Percentiles rank a stretch among this genome's conserved stretches.
These are phyloP conservation scores for Drosophila meridionalis DNA, from an alignment of 2,888 invertebrate species.

Conservation along the genomic window DNA sequence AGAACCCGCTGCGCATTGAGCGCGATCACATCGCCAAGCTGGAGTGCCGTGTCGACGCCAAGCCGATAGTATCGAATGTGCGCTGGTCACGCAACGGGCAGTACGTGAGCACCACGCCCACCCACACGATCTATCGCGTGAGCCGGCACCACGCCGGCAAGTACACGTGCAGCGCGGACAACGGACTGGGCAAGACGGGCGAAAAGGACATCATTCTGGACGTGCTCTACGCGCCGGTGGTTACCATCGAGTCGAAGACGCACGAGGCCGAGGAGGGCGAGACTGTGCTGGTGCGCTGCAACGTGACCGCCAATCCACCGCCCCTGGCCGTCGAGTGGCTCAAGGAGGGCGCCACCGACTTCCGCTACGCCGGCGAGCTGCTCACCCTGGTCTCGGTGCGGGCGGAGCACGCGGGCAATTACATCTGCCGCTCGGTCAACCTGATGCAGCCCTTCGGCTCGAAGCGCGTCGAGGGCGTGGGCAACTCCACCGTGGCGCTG, in stretches of 20 bases:
- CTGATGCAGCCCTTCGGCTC: conserved; percentile 90
- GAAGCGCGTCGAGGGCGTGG: conserved; percentile 90
- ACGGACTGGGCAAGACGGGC: conserved; percentile 91
- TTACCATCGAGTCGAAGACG: conserved; percentile 92
- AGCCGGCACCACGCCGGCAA: conserved; percentile 94
- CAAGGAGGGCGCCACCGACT: conserved; percentile 93
- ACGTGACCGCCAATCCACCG: conserved; percentile 94
- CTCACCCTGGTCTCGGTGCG: conserved; percentile 91
- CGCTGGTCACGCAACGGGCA: conserved; percentile 95
- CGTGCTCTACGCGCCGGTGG: conserved; percentile 93
- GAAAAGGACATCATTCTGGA: conserved; percentile 93
- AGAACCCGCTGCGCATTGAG: conserved; percentile 94
- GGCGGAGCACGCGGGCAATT: conserved; percentile 95
- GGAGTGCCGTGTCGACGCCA: conserved; percentile 96
- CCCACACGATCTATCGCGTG: conserved; percentile 91
- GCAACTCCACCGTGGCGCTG: conserved; percentile 92
- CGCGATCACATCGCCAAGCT: conserved; percentile 93
- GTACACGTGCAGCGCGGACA: conserved; percentile 95
- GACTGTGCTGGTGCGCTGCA: conserved; percentile 92
- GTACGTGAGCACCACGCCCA: conserved; percentile 92
- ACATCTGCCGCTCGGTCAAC: conserved; percentile 95
- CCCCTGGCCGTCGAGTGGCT: conserved; percentile 94
- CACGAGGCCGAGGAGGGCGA: conserved; percentile 94
- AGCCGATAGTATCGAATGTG: conserved; percentile 93
- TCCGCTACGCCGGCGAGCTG: conserved; percentile 91